These are phyloP conservation scores for Pheosia tremula DNA, from an alignment of 2,888 invertebrate species.

Conservation along the genomic window DNA sequence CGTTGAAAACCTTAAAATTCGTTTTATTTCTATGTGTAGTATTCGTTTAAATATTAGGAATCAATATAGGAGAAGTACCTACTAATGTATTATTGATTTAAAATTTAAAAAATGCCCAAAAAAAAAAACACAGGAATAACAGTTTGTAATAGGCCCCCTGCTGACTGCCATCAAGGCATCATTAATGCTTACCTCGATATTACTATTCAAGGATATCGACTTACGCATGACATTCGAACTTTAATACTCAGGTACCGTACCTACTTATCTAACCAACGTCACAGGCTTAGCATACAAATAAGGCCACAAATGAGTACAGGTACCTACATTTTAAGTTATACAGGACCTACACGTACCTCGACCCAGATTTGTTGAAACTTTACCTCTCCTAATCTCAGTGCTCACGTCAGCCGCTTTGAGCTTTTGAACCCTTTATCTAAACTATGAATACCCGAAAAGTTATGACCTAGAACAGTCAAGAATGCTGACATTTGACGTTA, in stretches of 20 bases:
- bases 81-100: too few relatives aligned
- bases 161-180: too few relatives aligned
- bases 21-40: too few relatives aligned
- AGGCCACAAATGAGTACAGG: not conserved
- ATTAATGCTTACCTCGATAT: too few relatives aligned
- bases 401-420: slow-evolving; percentile 21
- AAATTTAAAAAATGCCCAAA: too few relatives aligned
- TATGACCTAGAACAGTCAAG: slow-evolving; percentile 9
- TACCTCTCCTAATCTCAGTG: slow-evolving; percentile 22
- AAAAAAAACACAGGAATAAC: too few relatives aligned
- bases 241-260: not conserved
- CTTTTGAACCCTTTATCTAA: slow-evolving; percentile 29
- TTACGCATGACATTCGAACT: not conserved
- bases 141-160: too few relatives aligned
- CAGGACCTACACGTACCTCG: slow-evolving; percentile 11
- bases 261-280: not conserved
- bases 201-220: not conserved
- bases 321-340: not conserved
- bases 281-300: not conserved
- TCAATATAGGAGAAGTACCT: too few relatives aligned
- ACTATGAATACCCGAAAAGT: slow-evolving; percentile 27
- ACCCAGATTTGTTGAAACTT: slow-evolving; percentile 29
- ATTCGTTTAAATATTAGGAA: too few relatives aligned
- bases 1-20: too few relatives aligned
- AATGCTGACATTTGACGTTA: slow-evolving; percentile 18